A percentile compares a stretch with the other conserved stretches of the same genome.
phyloP scores from a whole-genome alignment of 1,140 invertebrate species.

The Psix sp. region DNA sequence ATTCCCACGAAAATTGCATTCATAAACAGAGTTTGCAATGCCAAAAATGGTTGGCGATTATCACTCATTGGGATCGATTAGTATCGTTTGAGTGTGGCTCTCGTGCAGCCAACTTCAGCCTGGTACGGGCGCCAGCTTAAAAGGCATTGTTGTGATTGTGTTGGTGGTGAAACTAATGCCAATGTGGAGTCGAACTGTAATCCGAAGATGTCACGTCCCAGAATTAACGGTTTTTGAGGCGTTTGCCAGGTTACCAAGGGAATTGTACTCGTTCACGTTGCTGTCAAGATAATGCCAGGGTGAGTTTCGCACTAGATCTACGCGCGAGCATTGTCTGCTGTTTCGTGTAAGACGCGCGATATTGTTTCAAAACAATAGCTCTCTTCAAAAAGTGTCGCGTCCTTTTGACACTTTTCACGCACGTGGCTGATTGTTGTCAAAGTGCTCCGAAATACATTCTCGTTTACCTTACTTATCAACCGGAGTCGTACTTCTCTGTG shows the following conservation, averaged over 20 bases:
- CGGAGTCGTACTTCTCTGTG: too few species aligned
- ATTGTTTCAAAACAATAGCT: not conserved
- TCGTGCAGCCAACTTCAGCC: constrained; percentile 29
- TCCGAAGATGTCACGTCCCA: constrained; percentile 62
- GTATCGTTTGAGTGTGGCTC: constrained; percentile 2
- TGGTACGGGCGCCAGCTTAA: constrained; percentile 18
- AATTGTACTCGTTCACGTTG: constrained; percentile 22
- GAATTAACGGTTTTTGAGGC: constrained; percentile 59
- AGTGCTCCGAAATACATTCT: not conserved
- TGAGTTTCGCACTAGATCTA: constrained; percentile 28
- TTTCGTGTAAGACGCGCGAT: not conserved
- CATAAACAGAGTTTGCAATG: too few species aligned
- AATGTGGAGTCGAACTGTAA: constrained; percentile 56
- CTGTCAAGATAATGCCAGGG: constrained; percentile 64
- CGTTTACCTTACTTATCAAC: too few species aligned
- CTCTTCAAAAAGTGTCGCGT: not conserved
- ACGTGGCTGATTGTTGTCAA: not conserved
- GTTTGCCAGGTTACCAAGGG: constrained; percentile 24
- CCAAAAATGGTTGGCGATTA: too few species aligned
- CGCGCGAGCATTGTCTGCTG: not conserved
- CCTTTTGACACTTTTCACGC: not conserved
- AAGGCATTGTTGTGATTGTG: constrained; percentile 41
- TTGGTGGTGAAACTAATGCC: constrained; percentile 38
- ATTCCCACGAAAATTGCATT: not conserved
- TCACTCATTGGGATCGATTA: constrained; percentile 8